Base-by-base conservation (phyloP, 2,797 vertebrate species). In the Falco berigora region DNA sequence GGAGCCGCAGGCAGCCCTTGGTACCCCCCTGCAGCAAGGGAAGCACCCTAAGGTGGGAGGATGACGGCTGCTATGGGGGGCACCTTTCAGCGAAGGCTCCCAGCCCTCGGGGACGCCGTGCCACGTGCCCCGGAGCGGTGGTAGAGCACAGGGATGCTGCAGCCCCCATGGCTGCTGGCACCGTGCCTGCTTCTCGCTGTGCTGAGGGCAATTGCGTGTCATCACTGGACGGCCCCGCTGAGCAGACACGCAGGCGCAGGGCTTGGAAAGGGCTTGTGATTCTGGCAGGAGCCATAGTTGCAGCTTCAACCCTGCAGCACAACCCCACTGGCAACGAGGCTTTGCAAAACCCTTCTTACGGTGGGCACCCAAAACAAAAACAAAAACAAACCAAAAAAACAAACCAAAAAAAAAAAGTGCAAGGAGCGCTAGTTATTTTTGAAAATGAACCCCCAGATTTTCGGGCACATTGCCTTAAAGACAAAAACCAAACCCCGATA, bases 271-370 rank as follows among this genome's bases (percentile, higher is more conserved):
- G 8, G 30, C 27, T 46, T 28, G 21, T 13, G 53, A 12, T 50
- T 36, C 42, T 18, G 66, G 78, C 4, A 2, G 78, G 36, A 44
- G 73, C 67, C 42, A 7, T 10, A 1, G 4, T 34, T 2, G 3
- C 7, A 8, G 4, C 3, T 5, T 14, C 34, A 25, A 15, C 21
- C 30, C 38, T 63, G 14, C 53, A 47, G 71, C 36, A 2, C 12
- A 5, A 8, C 5, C 1, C 2, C 3, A 0, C 11, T 5, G 32
- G 16, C 28, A 6, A 8, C 0, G 24, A 12, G 64, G 17, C 2
- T 73, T 84, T 44, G 0, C 4, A 19, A 90, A 91, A 22, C 25
- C 46, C 15, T n/a, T 27, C 61, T 56, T 28, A 8, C n/a, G 49
- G 6, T 0, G 3, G 28, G 5, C 19, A 12, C n/a, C 30, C 40